These are phyloP conservation scores for Heliothis virescens DNA, from an alignment of 1,140 invertebrate species.

Conservation along the genomic window DNA sequence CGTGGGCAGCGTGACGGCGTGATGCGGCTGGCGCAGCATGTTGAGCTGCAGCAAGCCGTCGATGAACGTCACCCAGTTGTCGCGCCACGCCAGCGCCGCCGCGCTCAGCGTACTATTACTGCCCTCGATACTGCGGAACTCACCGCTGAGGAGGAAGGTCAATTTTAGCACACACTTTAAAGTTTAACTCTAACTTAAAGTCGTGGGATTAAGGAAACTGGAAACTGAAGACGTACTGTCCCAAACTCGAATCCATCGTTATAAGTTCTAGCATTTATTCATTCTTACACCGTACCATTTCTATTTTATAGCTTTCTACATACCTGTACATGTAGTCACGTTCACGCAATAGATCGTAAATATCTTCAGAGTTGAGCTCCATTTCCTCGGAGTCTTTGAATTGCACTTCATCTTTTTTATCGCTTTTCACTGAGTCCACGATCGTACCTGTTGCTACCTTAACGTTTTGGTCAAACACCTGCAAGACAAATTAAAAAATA, in stretches of 20 bases:
- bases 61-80: slow-evolving; percentile 66
- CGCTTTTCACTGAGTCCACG: too few species aligned
- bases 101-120: slow-evolving; percentile 47
- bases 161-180: not conserved
- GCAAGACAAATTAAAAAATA: not conserved
- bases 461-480: slow-evolving; percentile 48
- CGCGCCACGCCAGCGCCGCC: slow-evolving; percentile 57
- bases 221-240: not conserved
- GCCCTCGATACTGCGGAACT: slow-evolving; percentile 56
- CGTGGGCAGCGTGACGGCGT: slow-evolving; percentile 47
- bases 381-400: not conserved
- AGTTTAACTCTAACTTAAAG: too few species aligned
- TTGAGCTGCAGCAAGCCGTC: slow-evolving; percentile 64
- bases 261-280: not conserved
- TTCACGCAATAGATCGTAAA: slow-evolving; percentile 10
- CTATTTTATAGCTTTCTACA: too few species aligned
- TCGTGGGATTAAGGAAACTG: too few species aligned
- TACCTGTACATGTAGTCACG: slow-evolving; percentile 38
- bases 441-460: slow-evolving; percentile 53
- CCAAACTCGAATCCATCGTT: not conserved
- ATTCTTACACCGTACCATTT: not conserved
- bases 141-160: slow-evolving; percentile 48
- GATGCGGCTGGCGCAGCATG: slow-evolving; percentile 49
- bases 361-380: slow-evolving; percentile 3
- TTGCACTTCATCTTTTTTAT: not conserved